Percentiles rank a stretch among this genome's conserved stretches.
Evolutionary conservation across 2,113 vertebrate species (phyloP).

Genomic region (Terrapene triunguis): DNA sequence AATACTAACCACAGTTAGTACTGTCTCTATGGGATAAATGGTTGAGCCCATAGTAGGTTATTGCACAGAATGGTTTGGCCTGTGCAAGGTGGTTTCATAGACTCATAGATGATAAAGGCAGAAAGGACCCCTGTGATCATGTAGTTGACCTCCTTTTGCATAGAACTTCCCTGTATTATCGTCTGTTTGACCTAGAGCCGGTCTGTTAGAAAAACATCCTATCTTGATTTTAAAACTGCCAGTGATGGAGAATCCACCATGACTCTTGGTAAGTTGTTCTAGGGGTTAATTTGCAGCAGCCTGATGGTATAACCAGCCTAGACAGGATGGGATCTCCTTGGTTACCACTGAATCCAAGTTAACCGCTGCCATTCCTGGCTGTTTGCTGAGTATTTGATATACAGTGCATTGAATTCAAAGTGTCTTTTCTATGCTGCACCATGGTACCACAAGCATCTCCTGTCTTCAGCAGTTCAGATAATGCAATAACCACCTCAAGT

Average conservation of each 20-base stretch:
- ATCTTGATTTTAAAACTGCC: too few relatives aligned
- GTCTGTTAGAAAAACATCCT: too few relatives aligned
- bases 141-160: too few relatives aligned
- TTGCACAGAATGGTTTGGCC: slow-evolving; percentile 31
- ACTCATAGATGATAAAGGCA: too few relatives aligned
- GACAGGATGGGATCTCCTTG: slow-evolving; percentile 25
- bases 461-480: background rate
- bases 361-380: background rate
- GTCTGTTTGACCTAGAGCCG: too few relatives aligned
- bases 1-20: slow-evolving; percentile 1
- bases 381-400: background rate
- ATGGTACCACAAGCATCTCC: rapidly evolving
- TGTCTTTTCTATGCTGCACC: background rate
- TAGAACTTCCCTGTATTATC: too few relatives aligned
- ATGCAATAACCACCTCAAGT: background rate
- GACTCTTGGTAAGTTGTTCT: background rate
- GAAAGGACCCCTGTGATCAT: too few relatives aligned
- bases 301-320: background rate
- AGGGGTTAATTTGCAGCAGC: slow-evolving; percentile 53
- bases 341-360: background rate
- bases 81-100: slow-evolving; percentile 33
- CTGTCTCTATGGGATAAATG: slow-evolving; percentile 33
- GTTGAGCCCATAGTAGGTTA: slow-evolving; percentile 21
- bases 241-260: background rate
- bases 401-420: background rate